Percentiles rank a stretch among this genome's conserved stretches.
These are phyloP conservation scores for Rhadina sibilatrix DNA, from an alignment of 2,113 vertebrate species.

Conservation along the genomic window DNA sequence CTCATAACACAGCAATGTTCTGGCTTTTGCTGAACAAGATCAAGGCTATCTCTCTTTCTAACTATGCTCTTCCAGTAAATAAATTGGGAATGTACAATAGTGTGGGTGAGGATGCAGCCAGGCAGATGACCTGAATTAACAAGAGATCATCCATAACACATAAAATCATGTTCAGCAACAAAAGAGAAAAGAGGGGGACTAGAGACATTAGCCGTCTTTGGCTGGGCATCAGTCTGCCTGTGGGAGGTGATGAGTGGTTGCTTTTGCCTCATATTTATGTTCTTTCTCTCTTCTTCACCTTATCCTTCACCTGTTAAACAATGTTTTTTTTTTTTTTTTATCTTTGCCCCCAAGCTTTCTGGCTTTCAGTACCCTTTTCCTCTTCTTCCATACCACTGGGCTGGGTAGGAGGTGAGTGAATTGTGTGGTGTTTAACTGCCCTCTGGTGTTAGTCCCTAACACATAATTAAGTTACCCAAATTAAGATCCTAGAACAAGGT, in stretches of 20 bases:
- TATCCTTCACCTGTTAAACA: background rate
- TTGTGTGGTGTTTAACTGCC: background rate
- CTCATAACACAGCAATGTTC: background rate
- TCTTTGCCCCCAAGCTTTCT: background rate
- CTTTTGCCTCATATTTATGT: background rate
- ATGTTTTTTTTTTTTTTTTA: background rate
- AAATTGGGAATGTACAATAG: background rate
- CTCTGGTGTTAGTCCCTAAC: background rate
- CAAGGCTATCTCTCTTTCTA: background rate
- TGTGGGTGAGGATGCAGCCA: background rate
- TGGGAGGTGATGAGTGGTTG: background rate
- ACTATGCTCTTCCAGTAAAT: background rate
- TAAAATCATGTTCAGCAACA: background rate
- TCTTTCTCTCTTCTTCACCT: background rate
- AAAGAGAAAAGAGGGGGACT: background rate
- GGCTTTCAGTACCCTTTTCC: background rate
- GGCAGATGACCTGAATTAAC: background rate
- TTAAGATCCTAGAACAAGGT: background rate
- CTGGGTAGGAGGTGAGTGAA: background rate
- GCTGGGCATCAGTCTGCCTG: background rate
- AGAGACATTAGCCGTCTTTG: background rate
- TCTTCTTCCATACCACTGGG: background rate
- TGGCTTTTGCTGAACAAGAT: background rate
- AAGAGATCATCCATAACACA: background rate
- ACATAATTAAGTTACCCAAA: background rate